Conservation (phyloP, 92 coral and sea anemone genomes). For the Epizoanthus illoricatus region DNA sequence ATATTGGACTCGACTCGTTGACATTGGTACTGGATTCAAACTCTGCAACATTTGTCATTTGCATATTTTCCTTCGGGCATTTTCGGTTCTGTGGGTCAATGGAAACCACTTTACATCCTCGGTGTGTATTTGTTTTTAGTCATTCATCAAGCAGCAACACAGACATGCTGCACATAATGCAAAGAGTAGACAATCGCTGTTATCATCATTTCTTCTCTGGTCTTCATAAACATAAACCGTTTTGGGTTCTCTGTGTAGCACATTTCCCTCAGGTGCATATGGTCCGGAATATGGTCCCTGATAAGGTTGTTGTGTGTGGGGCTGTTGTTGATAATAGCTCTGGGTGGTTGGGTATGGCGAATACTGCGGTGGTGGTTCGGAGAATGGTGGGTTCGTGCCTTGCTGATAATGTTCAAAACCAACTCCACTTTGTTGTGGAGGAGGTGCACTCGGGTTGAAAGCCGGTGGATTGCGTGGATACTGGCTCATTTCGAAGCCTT, state of each 20-base stretch:
- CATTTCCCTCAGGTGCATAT: conserved; percentile 55
- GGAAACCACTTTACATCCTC: too few relatives aligned
- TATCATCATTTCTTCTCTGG: conserved; percentile 55
- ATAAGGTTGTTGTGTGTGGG: conserved; percentile 47
- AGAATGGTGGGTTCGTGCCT: conserved; percentile 84
- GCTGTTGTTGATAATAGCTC: conserved; percentile 36
- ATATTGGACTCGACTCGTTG: too few relatives aligned
- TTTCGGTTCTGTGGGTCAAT: too few relatives aligned
- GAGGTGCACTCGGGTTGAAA: conserved; percentile 65
- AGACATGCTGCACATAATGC: conserved; percentile 92
- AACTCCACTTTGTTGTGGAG: conserved; percentile 49
- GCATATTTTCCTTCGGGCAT: too few relatives aligned
- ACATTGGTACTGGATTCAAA: too few relatives aligned
- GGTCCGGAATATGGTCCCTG: conserved; percentile 52
- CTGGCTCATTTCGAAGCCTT: conserved; percentile 16
- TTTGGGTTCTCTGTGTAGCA: conserved; percentile 74
- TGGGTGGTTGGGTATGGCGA: conserved; percentile 48
- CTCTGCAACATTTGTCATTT: too few relatives aligned
- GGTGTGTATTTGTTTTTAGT: conserved; percentile 8
- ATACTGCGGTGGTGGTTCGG: conserved; percentile 55
- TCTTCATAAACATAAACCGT: conserved; percentile 92
- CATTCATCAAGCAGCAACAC: conserved; percentile 85
- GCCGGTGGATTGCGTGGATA: conserved; percentile 80
- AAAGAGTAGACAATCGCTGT: conserved; percentile 80
- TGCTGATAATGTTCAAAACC: conserved; percentile 92